Conservation (phyloP, 2,797 vertebrate genomes). For the Cossypha heuglini region DNA sequence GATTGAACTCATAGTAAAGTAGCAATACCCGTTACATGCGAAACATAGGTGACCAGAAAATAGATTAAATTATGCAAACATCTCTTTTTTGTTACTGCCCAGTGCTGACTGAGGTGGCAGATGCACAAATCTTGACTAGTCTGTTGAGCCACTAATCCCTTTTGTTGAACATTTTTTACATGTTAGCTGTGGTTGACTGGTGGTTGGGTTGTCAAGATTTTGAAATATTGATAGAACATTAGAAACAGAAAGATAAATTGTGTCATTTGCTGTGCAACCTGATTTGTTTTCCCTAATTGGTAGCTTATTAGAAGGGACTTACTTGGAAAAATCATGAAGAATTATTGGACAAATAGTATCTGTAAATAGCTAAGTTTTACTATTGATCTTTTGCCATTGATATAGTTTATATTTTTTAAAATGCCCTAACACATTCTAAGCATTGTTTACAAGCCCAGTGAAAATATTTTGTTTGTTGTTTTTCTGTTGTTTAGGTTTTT, state of each 20-base stretch:
- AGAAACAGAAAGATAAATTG: background rate
- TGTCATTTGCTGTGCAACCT: background rate
- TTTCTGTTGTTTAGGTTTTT: background rate
- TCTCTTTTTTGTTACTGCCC: slow-evolving; percentile 15
- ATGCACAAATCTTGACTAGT: background rate
- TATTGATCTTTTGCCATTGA: background rate
- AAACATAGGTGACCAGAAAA: background rate
- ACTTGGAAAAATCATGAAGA: background rate
- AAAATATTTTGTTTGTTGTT: background rate
- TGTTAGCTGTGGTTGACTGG: background rate
- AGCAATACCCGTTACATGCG: background rate
- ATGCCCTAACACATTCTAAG: background rate
- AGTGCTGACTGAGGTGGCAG: background rate
- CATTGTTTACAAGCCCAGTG: background rate
- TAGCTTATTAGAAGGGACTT: background rate
- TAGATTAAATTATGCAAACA: slow-evolving; percentile 15
- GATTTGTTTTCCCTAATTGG: background rate
- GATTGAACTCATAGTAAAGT: background rate
- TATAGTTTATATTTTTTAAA: background rate
- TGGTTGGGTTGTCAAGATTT: background rate
- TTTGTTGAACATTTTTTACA: background rate
- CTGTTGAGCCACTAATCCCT: slow-evolving; percentile 24
- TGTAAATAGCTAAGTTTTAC: background rate
- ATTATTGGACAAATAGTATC: background rate
- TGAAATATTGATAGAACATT: background rate